Conservation (phyloP, 2,888 invertebrate species). For the Halictus ligatus region DNA sequence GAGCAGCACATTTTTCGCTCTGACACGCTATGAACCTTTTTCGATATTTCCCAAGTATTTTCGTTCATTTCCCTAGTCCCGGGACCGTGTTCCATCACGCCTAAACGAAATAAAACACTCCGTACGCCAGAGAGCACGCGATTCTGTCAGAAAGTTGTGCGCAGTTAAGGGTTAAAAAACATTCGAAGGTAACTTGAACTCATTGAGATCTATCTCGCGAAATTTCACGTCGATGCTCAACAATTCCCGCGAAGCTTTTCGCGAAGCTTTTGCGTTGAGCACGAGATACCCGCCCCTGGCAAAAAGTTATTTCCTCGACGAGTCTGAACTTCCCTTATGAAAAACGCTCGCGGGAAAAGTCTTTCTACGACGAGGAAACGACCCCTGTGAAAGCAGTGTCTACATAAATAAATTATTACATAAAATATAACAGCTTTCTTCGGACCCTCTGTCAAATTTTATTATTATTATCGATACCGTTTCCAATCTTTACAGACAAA, state of each 20-base stretch:
- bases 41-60: background rate
- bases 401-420: background rate
- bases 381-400: background rate
- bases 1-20: background rate
- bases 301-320: background rate
- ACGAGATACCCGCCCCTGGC: background rate
- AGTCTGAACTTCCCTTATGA: background rate
- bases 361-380: background rate
- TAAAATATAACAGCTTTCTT: background rate
- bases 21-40: background rate
- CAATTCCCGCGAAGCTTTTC: background rate
- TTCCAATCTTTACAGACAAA: no score
- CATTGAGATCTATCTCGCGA: background rate
- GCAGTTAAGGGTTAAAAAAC: background rate
- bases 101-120: background rate
- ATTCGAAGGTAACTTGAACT: background rate
- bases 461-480: no score
- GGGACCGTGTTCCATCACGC: background rate
- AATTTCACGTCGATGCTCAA: background rate
- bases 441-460: no score
- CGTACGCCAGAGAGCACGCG: background rate
- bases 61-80: background rate
- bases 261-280: background rate
- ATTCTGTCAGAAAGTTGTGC: background rate
- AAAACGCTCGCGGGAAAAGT: background rate